phyloP scores from a whole-genome alignment of 2,888 invertebrate species.

The Lycaena phlaeas region DNA sequence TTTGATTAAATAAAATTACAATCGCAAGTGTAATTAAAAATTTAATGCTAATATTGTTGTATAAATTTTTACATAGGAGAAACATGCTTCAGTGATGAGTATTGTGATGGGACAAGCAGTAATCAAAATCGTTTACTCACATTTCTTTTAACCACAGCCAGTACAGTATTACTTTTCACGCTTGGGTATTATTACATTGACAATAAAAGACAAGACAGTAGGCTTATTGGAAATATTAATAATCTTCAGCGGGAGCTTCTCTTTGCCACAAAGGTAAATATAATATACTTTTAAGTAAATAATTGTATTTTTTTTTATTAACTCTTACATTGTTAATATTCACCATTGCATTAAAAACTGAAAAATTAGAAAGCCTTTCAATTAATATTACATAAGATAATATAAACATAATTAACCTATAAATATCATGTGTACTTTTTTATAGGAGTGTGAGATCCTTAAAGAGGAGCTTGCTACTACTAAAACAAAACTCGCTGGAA shows the following conservation, averaged over 20 bases:
- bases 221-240: conserved; percentile 77
- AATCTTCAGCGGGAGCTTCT: conserved; percentile 61
- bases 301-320: too few relatives aligned
- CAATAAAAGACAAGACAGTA: conserved; percentile 79
- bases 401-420: too few relatives aligned
- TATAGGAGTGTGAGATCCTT: conserved; percentile 77
- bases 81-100: conserved; percentile 51
- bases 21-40: too few relatives aligned
- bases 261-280: conserved; percentile 63
- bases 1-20: too few relatives aligned
- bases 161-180: conserved; percentile 80
- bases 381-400: too few relatives aligned
- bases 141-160: conserved; percentile 77
- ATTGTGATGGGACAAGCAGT: conserved; percentile 49
- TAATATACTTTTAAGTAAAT: too few relatives aligned
- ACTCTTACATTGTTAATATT: too few relatives aligned
- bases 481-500: conserved; percentile 73
- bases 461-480: conserved; percentile 75
- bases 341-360: too few relatives aligned
- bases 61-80: conserved; percentile 38
- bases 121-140: conserved; percentile 64
- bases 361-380: too few relatives aligned
- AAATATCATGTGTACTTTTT: too few relatives aligned
- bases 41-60: background rate
- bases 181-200: conserved; percentile 86